Base-by-base conservation (phyloP, 2,888 invertebrate genomes). In the Agonopterix subpropinquella region DNA sequence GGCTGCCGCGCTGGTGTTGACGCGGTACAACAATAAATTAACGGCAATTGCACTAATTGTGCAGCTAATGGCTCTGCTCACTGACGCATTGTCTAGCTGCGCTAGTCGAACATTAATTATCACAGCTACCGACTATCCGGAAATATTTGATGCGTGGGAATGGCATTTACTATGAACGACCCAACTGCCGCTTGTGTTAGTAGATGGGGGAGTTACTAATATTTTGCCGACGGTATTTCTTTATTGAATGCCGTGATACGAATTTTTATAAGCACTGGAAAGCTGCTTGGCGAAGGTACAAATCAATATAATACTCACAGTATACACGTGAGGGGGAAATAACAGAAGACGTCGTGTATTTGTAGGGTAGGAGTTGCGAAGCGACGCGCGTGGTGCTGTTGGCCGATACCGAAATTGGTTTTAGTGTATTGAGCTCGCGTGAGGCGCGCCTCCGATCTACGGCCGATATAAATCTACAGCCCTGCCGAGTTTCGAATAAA, bases 31-130 rank as follows among this genome's bases (percentile, higher is more conserved):
- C 76, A 72, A 84, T 85, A 82, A 82, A 86, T 87, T 85, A 80
- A 80, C 77, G 73, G 78, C 85, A 85, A 86, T 86, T 85, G 85
- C 81, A 81, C 77, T 84, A 88, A 87, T 86, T 86, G 85, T 79
- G 77, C 79, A 79, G 79, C 73, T 83, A 84, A 82, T 81, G 77
- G 79, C 64, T 68, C 62, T 64, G 67, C 68, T 77, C 75, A 64
- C 71, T 79, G 75, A 76, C 73, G 79, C 80, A 78, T 80, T 84
- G 83, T 83, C 81, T 80, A 78, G 77, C 74, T 69, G 64, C 58
- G 67, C 73, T 68, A 73, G 65, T 67, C 68, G 67, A 73, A 61
- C 73, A 70, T 76, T 77, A 71, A 79, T 81, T 79, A 73, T 65
- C 57, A 58, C 67, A 57, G 55, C 48, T 47, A 39, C 72, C 67